phyloP scores from a whole-genome alignment of 2,797 vertebrate genomes.

The Trematocara caparti region DNA sequence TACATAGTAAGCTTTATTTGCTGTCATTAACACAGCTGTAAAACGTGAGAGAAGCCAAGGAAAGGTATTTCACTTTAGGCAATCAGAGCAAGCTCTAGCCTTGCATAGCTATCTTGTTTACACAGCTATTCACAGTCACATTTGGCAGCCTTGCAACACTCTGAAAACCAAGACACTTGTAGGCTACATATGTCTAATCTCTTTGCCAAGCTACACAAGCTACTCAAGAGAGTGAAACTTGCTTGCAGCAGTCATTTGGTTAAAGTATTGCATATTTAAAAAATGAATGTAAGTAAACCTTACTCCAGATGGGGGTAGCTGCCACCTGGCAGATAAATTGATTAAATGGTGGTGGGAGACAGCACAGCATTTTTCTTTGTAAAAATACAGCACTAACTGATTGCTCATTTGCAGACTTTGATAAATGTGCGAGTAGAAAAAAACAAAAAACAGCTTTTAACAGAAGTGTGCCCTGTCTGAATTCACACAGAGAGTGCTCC shows the following conservation, averaged over 20 bases:
- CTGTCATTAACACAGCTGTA: constrained; percentile 69
- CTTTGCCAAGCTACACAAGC: constrained; percentile 69
- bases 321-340: constrained; percentile 65
- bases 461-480: not conserved
- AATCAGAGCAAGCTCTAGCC: constrained; percentile 60
- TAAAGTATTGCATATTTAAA: constrained; percentile 51
- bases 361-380: constrained; percentile 17
- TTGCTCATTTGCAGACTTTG: constrained; percentile 12
- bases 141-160: constrained; percentile 67
- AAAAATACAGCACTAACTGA: not conserved
- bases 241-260: constrained; percentile 60
- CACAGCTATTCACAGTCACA: constrained; percentile 73
- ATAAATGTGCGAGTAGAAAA: not conserved
- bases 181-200: constrained; percentile 68
- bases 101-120: constrained; percentile 73
- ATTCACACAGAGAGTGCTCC: not conserved
- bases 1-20: constrained; percentile 64
- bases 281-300: constrained; percentile 53
- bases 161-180: constrained; percentile 70
- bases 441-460: not conserved
- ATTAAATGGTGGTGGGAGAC: constrained; percentile 45
- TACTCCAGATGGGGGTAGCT: constrained; percentile 63
- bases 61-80: constrained; percentile 70
- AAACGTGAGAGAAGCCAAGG: constrained; percentile 59
- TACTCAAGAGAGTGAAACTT: constrained; percentile 64